Conservation (phyloP, 2,888 invertebrate genomes). For the Leucophenga maculata region DNA sequence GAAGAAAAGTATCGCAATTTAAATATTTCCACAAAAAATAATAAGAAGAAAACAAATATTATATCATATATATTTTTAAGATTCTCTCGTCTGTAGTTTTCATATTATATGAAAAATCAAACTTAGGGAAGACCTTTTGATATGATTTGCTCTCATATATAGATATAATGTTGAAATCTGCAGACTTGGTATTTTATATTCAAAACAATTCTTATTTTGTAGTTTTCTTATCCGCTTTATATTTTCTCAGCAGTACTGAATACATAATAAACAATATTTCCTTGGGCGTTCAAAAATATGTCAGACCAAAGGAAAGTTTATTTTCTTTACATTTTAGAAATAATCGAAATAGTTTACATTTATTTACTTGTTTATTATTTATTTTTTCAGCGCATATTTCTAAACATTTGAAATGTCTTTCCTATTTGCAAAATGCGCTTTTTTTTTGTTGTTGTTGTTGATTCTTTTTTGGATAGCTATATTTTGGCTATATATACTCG, state of each 20-base stretch:
- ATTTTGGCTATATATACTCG: no score
- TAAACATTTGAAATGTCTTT: constrained; percentile 4
- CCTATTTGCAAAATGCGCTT: constrained; percentile 1
- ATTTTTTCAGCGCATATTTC: neutral
- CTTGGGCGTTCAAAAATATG: constrained; percentile 43
- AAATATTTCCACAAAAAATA: no score
- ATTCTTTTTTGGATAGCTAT: neutral
- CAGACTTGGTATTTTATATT: neutral
- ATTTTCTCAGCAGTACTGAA: constrained; percentile 25
- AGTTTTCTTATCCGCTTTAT: neutral
- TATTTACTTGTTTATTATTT: neutral
- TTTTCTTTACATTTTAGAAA: neutral
- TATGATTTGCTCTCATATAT: no score
- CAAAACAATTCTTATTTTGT: neutral
- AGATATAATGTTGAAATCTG: neutral
- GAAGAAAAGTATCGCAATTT: no score
- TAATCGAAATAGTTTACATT: constrained; percentile 8
- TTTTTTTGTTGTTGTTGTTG: no score
- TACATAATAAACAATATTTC: constrained; percentile 20
- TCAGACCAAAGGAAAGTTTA: neutral
- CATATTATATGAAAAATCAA: no score
- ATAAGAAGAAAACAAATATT: no score
- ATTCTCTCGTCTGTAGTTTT: no score
- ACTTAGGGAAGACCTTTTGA: no score
- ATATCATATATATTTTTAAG: no score